Base-by-base conservation (phyloP, 2,797 vertebrate genomes). In the Gymnopithys bicolor region DNA sequence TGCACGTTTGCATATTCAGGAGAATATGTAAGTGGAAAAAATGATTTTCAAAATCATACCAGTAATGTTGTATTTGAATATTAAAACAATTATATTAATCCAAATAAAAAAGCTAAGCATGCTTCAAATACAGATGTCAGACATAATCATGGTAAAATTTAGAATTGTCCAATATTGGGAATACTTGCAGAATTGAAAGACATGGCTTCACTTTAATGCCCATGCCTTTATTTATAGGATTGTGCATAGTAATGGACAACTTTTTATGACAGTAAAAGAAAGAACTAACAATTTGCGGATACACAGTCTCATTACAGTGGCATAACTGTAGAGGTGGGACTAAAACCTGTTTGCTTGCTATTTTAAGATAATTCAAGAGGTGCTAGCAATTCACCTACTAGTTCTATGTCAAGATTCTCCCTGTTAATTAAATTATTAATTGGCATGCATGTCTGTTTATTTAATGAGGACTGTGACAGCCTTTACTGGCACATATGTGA, bases 391-490 rank as follows among this genome's bases (percentile, higher is more conserved):
- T 96, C 87, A 95, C 85, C 59, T 97, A 88, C 96, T 93, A 97
- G 93, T 90, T 96, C 76, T 85, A 66, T 96, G 94, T 97, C 95
- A 95, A 97, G 96, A 95, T 96, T 97, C 77, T 94, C 71, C 81
- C 93, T 96, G 96, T 95, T 96, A 97, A 97, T 98, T 97, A 96
- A 98, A 97, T 97, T 97, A 98, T 97, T 97, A 97, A 98, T 97
- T 97, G 97, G 91, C 96, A 84, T 97, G 96, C 95, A 84, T 97
- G 97, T 93, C 93, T 97, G 95, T 96, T 97, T 97, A 94, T 97
- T 97, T 98, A 96, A 97, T 97, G 97, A 97, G 95, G 97, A 95
- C 93, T 93, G 24, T 92, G 94, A 96, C 96, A 96, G 96, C 95
- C 97, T 97, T 97, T 97, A 91, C 97, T 95, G 92, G 89, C 93